These are phyloP conservation scores for Drosophila macrospina DNA, from an alignment of 2,888 invertebrate genomes.

Conservation along the genomic window DNA sequence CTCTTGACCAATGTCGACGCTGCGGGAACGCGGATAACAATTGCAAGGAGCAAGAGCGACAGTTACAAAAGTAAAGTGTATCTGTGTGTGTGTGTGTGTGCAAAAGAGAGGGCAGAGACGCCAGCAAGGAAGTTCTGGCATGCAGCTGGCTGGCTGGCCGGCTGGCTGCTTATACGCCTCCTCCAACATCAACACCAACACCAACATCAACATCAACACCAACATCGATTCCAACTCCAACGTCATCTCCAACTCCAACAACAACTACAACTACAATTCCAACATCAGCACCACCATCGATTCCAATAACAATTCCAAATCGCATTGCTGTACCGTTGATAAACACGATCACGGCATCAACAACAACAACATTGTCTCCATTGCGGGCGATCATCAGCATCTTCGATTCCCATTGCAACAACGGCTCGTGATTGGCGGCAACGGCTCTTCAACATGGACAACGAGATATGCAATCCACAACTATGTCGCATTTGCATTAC, in stretches of 20 bases:
- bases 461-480: conserved; percentile 74
- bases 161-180: conserved; percentile 65
- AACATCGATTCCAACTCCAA: conserved; percentile 9
- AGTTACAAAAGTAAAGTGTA: neutral
- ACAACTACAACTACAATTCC: conserved; percentile 11
- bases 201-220: conserved; percentile 13
- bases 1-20: conserved; percentile 36
- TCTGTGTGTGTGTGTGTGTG: neutral
- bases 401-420: conserved; percentile 12
- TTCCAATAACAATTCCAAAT: conserved; percentile 13
- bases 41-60: neutral
- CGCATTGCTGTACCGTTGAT: conserved; percentile 15
- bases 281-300: conserved; percentile 4
- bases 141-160: conserved; percentile 74
- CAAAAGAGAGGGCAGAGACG: conserved; percentile 22
- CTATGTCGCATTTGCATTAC: conserved; percentile 85
- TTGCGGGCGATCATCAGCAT: conserved; percentile 5
- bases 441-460: conserved; percentile 62
- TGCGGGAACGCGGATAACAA: conserved; percentile 39
- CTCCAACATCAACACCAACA: conserved; percentile 12
- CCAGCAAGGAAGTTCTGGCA: conserved; percentile 52
- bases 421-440: conserved; percentile 23
- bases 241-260: conserved; percentile 1
- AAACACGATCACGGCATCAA: conserved; percentile 9
- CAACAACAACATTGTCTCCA: neutral